Percentiles rank a stretch among this genome's conserved stretches.
These are phyloP conservation scores for Halictus ligatus DNA, from an alignment of 2,888 invertebrate genomes.

Conservation along the genomic window DNA sequence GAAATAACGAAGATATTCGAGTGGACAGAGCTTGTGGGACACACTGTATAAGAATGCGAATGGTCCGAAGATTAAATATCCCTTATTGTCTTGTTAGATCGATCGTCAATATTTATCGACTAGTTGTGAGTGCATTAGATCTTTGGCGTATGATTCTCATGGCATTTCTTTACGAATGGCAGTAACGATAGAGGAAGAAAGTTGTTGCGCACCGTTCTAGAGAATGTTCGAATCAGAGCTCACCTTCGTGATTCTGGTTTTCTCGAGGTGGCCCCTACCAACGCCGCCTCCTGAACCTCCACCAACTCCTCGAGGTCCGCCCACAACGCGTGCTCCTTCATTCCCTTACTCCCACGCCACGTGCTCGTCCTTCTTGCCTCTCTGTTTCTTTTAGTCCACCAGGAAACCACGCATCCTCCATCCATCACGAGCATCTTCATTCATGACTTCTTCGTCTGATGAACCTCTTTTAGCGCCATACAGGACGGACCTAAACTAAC, in stretches of 20 bases:
- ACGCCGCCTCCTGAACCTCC: slow-evolving; percentile 83
- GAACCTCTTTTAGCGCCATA: neutral
- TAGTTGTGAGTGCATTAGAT: neutral
- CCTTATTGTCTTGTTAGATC: too few species aligned
- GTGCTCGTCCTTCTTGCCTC: slow-evolving; percentile 69
- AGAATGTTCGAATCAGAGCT: slow-evolving; percentile 49
- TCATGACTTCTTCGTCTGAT: slow-evolving; percentile 32
- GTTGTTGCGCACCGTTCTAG: slow-evolving; percentile 3
- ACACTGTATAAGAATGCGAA: neutral
- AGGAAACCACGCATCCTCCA: slow-evolving; percentile 51
- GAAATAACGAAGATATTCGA: too few species aligned
- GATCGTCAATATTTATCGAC: neutral
- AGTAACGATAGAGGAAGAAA: slow-evolving; percentile 32
- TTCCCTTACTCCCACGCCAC: slow-evolving; percentile 80
- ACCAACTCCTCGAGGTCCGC: slow-evolving; percentile 82
- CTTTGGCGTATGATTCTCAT: neutral
- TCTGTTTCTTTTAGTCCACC: slow-evolving; percentile 64
- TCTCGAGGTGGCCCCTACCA: slow-evolving; percentile 75
- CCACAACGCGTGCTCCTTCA: slow-evolving; percentile 81
- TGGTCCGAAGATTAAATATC: neutral
- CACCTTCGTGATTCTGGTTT: slow-evolving; percentile 69
- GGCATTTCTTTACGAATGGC: slow-evolving; percentile 2
- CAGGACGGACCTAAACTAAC: neutral
- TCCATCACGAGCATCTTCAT: slow-evolving; percentile 56
- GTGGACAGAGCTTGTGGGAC: too few species aligned